Percentiles rank a stretch among this genome's conserved stretches.
Conservation (phyloP, 2,888 invertebrate species). For the Andrena haemorrhoa region DNA sequence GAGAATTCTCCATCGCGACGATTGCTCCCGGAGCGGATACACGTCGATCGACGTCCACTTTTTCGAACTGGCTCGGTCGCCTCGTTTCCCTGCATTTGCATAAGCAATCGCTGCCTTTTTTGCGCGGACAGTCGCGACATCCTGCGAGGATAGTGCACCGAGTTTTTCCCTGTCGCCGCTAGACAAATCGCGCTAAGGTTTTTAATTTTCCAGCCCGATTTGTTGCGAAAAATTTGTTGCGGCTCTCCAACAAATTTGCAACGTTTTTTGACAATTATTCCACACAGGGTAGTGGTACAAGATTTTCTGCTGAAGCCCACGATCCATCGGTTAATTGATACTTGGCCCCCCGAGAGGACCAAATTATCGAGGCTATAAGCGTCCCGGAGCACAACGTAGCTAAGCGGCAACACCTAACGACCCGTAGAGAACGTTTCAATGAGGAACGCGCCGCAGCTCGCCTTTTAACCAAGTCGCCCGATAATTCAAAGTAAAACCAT, state of each 20-base stretch:
- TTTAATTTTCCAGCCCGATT: neutral
- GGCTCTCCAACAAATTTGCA: neutral
- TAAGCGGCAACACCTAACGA: neutral
- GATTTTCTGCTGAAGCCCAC: neutral
- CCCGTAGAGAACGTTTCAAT: neutral
- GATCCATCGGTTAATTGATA: neutral
- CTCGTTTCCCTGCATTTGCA: conserved; percentile 45
- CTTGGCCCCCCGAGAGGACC: neutral
- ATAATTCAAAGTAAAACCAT: conserved; percentile 41
- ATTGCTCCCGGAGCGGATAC: conserved; percentile 4
- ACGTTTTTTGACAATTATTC: too few species aligned
- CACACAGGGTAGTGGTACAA: neutral
- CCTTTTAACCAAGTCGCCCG: conserved; percentile 38
- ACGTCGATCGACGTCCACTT: conserved; percentile 8
- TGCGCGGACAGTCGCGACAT: conserved; percentile 13
- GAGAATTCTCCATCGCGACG: conserved; percentile 35
- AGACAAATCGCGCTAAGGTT: conserved; percentile 8
- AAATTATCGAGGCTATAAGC: neutral
- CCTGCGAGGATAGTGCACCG: conserved; percentile 15
- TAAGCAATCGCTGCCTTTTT: conserved; percentile 29
- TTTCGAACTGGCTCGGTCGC: conserved; percentile 40
- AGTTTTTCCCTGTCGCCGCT: conserved; percentile 2
- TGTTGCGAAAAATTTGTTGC: neutral
- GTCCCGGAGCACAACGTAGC: conserved; percentile 3
- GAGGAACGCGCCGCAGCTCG: neutral